Conservation (phyloP, 1,140 invertebrate genomes). For the Drosophila littoralis region DNA sequence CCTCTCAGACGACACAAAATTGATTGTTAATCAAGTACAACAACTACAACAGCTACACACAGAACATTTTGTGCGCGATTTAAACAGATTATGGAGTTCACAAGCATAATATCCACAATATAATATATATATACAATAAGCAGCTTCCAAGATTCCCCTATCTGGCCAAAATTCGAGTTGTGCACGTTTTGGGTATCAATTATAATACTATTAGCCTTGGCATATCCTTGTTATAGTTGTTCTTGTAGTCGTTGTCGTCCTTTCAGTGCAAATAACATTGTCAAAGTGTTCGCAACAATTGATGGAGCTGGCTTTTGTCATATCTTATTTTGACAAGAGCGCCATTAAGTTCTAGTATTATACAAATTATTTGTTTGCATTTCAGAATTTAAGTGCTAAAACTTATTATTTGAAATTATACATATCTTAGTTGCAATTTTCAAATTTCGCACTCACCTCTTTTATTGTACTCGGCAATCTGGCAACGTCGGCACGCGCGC, state of each 20-base stretch:
- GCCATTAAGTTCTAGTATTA: too few species aligned
- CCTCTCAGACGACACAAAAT: constrained; percentile 5
- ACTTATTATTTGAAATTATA: too few species aligned
- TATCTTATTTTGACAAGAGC: background rate
- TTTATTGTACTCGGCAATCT: background rate
- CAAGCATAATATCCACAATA: background rate
- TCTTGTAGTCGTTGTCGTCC: background rate
- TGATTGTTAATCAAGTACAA: constrained; percentile 68
- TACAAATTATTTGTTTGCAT: too few species aligned
- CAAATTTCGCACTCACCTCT: background rate
- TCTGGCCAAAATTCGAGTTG: constrained; percentile 2
- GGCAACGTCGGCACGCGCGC: background rate
- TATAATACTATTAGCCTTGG: constrained; percentile 3
- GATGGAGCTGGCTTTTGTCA: background rate
- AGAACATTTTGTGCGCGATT: constrained; percentile 18
- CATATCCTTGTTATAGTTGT: background rate
- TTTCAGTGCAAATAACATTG: too few species aligned
- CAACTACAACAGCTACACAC: constrained; percentile 23
- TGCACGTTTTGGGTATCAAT: constrained; percentile 31
- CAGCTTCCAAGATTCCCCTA: constrained; percentile 8
- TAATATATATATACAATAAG: background rate
- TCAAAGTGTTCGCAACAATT: background rate
- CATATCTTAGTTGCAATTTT: background rate
- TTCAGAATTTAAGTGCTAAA: too few species aligned
- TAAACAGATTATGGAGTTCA: constrained; percentile 38